Evolutionary conservation across 2,888 invertebrate genomes (phyloP).

Genomic region (Minunthozetes semirufus): DNA sequence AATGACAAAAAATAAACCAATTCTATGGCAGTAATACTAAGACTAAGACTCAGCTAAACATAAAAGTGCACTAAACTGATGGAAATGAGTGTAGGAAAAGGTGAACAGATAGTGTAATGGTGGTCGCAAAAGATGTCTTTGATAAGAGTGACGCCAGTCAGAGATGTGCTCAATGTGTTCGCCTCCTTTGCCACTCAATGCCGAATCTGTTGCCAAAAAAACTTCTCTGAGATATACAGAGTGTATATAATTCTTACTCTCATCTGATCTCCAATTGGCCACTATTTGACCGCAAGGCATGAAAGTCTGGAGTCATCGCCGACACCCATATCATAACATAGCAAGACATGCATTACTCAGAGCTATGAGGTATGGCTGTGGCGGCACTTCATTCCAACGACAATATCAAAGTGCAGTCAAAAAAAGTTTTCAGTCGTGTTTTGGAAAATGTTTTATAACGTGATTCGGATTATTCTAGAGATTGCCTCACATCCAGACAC

Average conservation of each 20-base stretch:
- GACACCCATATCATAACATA: conserved; percentile 29
- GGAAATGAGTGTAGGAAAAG: conserved; percentile 22
- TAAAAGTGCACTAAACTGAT: conserved; percentile 25
- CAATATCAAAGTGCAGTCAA: conserved; percentile 21
- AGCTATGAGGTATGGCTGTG: not conserved
- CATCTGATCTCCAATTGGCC: conserved; percentile 20
- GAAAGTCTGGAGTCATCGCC: conserved; percentile 25
- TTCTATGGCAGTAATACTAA: not conserved
- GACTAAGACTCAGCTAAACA: not conserved
- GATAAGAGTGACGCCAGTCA: conserved; percentile 29
- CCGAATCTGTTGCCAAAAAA: not conserved
- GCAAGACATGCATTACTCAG: conserved; percentile 15
- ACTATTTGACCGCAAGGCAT: conserved; percentile 30
- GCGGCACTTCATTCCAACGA: not conserved
- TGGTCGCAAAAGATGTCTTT: conserved; percentile 22
- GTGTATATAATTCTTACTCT: not conserved
- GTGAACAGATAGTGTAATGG: conserved; percentile 8
- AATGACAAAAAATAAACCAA: not conserved
- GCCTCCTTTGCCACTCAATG: not conserved
- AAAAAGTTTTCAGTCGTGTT: conserved; percentile 23
- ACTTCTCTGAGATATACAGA: not conserved
- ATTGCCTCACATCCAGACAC: not conserved
- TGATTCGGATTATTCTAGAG: conserved; percentile 15
- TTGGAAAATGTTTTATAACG: conserved; percentile 17
- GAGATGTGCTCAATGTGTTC: conserved; percentile 7